Evolutionary conservation across 2,797 vertebrate species (phyloP).

Genomic region (Cyprinella venusta): DNA sequence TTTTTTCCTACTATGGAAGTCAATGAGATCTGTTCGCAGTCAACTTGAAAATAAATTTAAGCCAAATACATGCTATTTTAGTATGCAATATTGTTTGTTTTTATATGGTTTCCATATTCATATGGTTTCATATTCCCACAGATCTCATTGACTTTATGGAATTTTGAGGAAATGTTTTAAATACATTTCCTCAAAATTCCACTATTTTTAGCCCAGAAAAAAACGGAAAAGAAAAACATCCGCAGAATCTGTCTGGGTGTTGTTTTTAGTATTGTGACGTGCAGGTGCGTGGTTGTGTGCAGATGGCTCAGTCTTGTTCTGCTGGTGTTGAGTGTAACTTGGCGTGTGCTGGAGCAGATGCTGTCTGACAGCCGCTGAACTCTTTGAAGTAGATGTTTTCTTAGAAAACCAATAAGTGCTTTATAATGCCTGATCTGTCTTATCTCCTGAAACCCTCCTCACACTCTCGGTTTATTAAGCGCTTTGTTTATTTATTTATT

Average conservation of each 20-base stretch:
- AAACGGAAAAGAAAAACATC: not conserved
- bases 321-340: conserved; percentile 69
- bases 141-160: too few relatives aligned
- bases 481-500: conserved; percentile 70
- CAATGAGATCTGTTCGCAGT: not conserved
- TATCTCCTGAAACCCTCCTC: conserved; percentile 74
- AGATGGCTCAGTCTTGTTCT: conserved; percentile 64
- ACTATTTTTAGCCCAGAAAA: not conserved
- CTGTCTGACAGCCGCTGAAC: conserved; percentile 43
- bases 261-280: conserved; percentile 65
- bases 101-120: not conserved
- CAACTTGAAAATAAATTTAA: not conserved
- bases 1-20: too few relatives aligned
- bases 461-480: conserved; percentile 50
- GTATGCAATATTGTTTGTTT: not conserved
- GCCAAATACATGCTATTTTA: not conserved
- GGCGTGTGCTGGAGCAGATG: conserved; percentile 58
- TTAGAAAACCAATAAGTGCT: conserved; percentile 80
- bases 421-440: conserved; percentile 79
- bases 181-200: not conserved
- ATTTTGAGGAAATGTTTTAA: too few relatives aligned
- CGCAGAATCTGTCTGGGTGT: not conserved
- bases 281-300: conserved; percentile 66
- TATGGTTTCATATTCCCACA: too few relatives aligned
- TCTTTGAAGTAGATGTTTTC: conserved; percentile 75